Conservation (phyloP, 2,113 vertebrate species). For the Bombycilla garrulus region DNA sequence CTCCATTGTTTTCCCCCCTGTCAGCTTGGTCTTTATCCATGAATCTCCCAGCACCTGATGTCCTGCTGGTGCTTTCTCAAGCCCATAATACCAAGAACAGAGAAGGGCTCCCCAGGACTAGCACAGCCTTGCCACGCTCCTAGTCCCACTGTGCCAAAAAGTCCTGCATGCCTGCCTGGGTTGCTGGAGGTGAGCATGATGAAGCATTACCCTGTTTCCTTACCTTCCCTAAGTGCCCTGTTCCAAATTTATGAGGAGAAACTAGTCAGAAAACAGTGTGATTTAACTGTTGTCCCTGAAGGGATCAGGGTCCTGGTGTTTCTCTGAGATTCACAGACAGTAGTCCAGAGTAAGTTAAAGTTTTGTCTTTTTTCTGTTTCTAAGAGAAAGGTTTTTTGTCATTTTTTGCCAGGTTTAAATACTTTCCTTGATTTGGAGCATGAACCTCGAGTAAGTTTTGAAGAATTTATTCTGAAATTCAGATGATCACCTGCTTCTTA, state of each 20-base stretch:
- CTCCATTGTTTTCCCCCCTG: not conserved
- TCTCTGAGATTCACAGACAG: not conserved
- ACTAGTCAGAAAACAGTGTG: not conserved
- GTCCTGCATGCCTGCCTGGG: not conserved
- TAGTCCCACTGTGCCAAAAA: not conserved
- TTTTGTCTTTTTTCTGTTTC: not conserved
- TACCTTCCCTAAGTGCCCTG: not conserved
- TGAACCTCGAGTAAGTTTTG: not conserved
- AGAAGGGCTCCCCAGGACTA: not conserved
- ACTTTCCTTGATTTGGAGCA: not conserved
- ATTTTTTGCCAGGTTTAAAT: not conserved
- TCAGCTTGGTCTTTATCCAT: not conserved
- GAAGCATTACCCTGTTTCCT: not conserved
- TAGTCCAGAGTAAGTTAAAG: not conserved
- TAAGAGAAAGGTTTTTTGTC: not conserved
- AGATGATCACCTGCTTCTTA: not conserved
- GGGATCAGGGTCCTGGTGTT: not conserved
- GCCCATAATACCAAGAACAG: not conserved
- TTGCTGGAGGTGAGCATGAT: not conserved
- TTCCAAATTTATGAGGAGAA: not conserved
- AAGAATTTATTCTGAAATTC: not conserved
- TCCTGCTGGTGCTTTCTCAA: not conserved
- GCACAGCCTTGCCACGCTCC: fast-evolving
- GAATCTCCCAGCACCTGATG: not conserved
- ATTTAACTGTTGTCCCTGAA: not conserved